A percentile compares a stretch with the other conserved stretches of the same genome.
Conservation (phyloP, 2,797 vertebrate genomes). For the Amazona ochrocephala region DNA sequence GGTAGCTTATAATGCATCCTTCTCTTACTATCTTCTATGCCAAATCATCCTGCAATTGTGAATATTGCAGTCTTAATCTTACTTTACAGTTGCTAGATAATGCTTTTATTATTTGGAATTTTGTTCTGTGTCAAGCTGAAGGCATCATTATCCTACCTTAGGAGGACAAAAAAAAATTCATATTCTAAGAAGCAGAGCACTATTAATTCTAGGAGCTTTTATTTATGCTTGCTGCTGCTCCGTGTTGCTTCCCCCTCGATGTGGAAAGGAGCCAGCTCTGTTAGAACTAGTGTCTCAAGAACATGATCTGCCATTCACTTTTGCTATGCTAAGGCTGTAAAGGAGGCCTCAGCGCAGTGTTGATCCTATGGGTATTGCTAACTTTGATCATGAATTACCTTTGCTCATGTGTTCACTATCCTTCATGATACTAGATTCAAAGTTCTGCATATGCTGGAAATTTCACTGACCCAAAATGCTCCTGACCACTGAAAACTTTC, state of each 20-base stretch:
- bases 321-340: not conserved
- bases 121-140: not conserved
- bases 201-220: not conserved
- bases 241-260: not conserved
- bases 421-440: not conserved
- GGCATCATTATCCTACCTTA: not conserved
- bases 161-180: not conserved
- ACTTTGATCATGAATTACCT: constrained; percentile 6
- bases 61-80: not conserved
- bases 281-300: not conserved
- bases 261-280: not conserved
- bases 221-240: not conserved
- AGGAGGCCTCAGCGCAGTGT: not conserved
- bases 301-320: not conserved
- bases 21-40: not conserved
- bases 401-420: not conserved
- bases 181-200: not conserved
- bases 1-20: not conserved
- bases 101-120: not conserved
- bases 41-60: not conserved
- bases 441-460: not conserved
- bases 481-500: not conserved
- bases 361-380: not conserved
- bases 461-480: not conserved
- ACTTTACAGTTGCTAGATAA: not conserved